phyloP scores from a whole-genome alignment of 1,140 invertebrate genomes.

The Brachionus angularis region DNA sequence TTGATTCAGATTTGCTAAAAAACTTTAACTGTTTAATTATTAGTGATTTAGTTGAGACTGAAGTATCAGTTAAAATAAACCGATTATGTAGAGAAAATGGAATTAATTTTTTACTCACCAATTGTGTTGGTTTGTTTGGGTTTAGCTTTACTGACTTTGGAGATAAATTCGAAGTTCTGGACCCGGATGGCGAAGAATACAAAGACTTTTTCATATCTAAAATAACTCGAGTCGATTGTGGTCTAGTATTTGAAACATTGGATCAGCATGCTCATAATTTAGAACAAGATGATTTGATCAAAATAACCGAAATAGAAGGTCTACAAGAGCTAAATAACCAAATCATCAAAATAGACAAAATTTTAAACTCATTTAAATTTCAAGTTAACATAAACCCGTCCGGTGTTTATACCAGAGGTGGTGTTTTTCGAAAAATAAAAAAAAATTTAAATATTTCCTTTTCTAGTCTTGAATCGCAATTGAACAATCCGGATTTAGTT shows the following conservation, averaged over 20 bases:
- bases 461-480: neutral
- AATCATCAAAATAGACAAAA: neutral
- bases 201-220: conserved; percentile 53
- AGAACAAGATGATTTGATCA: conserved; percentile 54
- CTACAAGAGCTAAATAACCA: conserved; percentile 54
- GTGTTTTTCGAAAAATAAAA: conserved; percentile 23
- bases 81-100: conserved; percentile 1
- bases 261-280: conserved; percentile 53
- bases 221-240: conserved; percentile 54
- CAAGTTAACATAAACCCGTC: neutral
- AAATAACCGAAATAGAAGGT: conserved; percentile 55
- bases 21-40: conserved; percentile 25
- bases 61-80: conserved; percentile 20
- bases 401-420: neutral
- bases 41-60: neutral
- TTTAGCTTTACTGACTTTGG: conserved; percentile 57
- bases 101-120: conserved; percentile 53
- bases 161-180: conserved; percentile 54
- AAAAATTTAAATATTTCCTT: neutral
- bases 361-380: conserved; percentile 33
- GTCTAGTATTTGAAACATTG: conserved; percentile 53
- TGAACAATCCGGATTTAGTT: neutral
- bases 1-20: conserved; percentile 47
- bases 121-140: conserved; percentile 57
- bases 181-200: conserved; percentile 56